Base-by-base conservation (phyloP, 2,113 vertebrate genomes). In the Myxocyprinus asiaticus region DNA sequence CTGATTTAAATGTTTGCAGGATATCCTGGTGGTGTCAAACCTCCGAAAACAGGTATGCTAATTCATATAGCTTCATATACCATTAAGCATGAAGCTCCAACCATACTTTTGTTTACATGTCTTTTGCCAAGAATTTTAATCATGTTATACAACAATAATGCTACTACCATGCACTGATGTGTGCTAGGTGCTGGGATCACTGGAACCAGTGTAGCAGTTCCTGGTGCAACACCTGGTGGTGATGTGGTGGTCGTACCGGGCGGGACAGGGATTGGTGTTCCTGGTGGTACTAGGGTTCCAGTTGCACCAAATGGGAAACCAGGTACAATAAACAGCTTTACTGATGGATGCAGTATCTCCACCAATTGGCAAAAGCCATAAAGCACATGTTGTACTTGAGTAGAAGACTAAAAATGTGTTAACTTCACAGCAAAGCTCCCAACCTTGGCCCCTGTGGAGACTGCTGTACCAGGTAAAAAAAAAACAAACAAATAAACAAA, bases 381-480 rank as follows among this genome's bases (percentile, higher is more conserved):
- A 33, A 33, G 22, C 22, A 33, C 22, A 33, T 33, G 22, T 33
- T 33, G 22, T 33, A 33, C 22, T 33, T 33, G 22, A 33, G 22
- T 33, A 1, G 22, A 33, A 15, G 1, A 74, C 6, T 75, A 11
- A 70, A 56, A 42, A 14, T 65, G 50, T 42, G 85, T 33, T 33
- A 33, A 75, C 84, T 82, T 76, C 67, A 84, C 87, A 93, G 93
- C 67, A 62, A 91, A 86, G 82, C 87, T 84, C n/a, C 8, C 61
- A 12, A 77, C 71, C 72, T 53, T 81, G 55, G 69, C 63, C 22
- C 83, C 79, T 42, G 69, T 2, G 71, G 91, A 84, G 87, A 92
- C 91, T 67, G 12, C 84, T 66, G 6, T 4, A 58, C 90, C 92
- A 88, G 92, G 92, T 94, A 89, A 63, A n/a, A n/a, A n/a, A n/a